Percentiles rank a stretch among this genome's conserved stretches.
These are phyloP conservation scores for Melanotus villosus DNA, from an alignment of 2,888 invertebrate species.

Conservation along the genomic window DNA sequence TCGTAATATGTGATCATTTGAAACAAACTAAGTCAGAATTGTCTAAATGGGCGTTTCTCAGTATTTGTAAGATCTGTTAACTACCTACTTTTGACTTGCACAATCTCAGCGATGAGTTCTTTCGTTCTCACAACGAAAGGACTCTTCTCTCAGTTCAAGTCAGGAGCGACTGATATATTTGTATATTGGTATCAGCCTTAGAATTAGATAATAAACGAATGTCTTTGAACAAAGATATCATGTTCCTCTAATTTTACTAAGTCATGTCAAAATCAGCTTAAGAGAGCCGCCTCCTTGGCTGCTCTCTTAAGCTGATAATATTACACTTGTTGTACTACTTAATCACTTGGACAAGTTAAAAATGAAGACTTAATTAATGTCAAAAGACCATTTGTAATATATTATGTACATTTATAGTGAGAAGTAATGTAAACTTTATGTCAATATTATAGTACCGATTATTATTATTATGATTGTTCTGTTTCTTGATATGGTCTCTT, in stretches of 20 bases:
- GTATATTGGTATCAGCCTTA: conserved; percentile 58
- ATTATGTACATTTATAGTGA: conserved; percentile 66
- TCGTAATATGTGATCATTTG: conserved; percentile 54
- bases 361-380: conserved; percentile 63
- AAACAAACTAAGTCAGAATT: conserved; percentile 57
- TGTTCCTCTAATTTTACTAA: conserved; percentile 69
- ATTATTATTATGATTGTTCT: conserved; percentile 62
- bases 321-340: conserved; percentile 63
- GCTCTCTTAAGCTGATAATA: conserved; percentile 40
- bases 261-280: conserved; percentile 68
- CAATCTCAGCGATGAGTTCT: conserved; percentile 28
- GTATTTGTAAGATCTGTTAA: conserved; percentile 49
- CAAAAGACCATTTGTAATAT: conserved; percentile 68
- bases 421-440: conserved; percentile 64
- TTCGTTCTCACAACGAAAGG: conserved; percentile 17
- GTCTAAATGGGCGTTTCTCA: conserved; percentile 45
- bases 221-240: conserved; percentile 66
- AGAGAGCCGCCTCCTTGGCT: conserved; percentile 41
- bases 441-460: conserved; percentile 62
- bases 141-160: conserved; percentile 27
- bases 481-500: conserved; percentile 66
- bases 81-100: conserved; percentile 47
- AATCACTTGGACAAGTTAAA: conserved; percentile 65
- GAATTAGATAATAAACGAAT: conserved; percentile 59
- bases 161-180: conserved; percentile 51